These are phyloP conservation scores for Hoplias malabaricus DNA, from an alignment of 2,113 vertebrate genomes.

Conservation along the genomic window DNA sequence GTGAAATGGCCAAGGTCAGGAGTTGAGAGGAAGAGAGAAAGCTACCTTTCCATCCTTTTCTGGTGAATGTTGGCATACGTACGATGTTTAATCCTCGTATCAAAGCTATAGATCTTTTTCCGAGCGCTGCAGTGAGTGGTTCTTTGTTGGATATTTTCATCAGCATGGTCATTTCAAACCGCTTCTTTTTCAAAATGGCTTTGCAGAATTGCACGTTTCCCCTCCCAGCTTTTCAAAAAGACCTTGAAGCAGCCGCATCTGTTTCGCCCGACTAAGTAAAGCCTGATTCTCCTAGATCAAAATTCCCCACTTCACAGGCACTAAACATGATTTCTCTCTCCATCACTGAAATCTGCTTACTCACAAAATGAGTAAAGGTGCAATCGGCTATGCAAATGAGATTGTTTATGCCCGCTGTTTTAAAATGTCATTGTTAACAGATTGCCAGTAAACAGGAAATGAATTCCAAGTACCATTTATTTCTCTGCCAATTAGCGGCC, in stretches of 20 bases:
- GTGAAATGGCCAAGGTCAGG: not conserved
- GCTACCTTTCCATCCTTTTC: not conserved
- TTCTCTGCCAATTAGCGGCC: conserved; percentile 32
- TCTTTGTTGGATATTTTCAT: not conserved
- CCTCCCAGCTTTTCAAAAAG: not conserved
- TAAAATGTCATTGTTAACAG: conserved; percentile 47
- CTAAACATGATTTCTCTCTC: conserved; percentile 35
- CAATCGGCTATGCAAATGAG: conserved; percentile 23
- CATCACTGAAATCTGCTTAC: conserved; percentile 30
- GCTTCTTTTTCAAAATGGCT: not conserved
- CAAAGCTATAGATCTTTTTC: not conserved
- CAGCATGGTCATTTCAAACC: not conserved
- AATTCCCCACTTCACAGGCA: not conserved
- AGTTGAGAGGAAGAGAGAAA: not conserved
- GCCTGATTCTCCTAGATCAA: not conserved
- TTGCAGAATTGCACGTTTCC: not conserved
- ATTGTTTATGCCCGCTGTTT: conserved; percentile 19
- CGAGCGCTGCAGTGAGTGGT: not conserved
- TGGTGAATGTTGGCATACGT: not conserved
- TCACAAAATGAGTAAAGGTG: not conserved
- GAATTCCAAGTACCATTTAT: conserved; percentile 40
- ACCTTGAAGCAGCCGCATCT: not conserved
- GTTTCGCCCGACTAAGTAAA: conserved; percentile 4
- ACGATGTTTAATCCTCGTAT: not conserved
- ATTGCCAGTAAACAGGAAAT: conserved; percentile 39